A percentile compares a stretch with the other conserved stretches of the same genome.
Conservation (phyloP, 2,888 invertebrate species). For the Aspidiotus destructor region DNA sequence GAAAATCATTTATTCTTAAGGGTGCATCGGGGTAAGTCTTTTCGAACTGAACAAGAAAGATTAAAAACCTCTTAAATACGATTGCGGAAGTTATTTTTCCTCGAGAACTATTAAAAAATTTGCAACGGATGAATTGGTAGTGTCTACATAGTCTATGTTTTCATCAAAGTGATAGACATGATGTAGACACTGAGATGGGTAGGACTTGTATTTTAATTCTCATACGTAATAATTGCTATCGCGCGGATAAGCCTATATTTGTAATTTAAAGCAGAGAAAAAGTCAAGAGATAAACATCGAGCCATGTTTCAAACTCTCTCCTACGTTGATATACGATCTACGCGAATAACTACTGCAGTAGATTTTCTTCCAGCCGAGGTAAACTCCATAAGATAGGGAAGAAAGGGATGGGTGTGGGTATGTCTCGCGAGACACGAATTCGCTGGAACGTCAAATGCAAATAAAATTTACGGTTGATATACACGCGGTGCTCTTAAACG, state of each 20-base stretch:
- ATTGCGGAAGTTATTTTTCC: too few species aligned
- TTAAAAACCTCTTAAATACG: constrained; percentile 13
- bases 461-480: constrained; percentile 23
- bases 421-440: constrained; percentile 17
- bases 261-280: background rate
- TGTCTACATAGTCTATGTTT: too few species aligned
- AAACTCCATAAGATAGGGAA: background rate
- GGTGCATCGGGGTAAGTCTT: background rate
- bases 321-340: constrained; percentile 20
- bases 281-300: constrained; percentile 22
- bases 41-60: constrained; percentile 7
- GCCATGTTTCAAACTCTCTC: constrained; percentile 14
- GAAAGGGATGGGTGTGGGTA: background rate
- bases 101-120: too few species aligned
- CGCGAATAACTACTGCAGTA: constrained; percentile 1
- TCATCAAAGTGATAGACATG: background rate
- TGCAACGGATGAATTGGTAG: too few species aligned
- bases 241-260: background rate
- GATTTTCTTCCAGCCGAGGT: background rate
- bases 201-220: constrained; percentile 5
- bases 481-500: constrained; percentile 27
- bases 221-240: constrained; percentile 10
- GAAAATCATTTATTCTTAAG: constrained; percentile 15
- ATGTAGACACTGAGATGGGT: constrained; percentile 1
- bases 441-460: constrained; percentile 27